A percentile compares a stretch with the other conserved stretches of the same genome.
Conservation (phyloP, 2,797 vertebrate genomes). For the Peromyscus attwateri region DNA sequence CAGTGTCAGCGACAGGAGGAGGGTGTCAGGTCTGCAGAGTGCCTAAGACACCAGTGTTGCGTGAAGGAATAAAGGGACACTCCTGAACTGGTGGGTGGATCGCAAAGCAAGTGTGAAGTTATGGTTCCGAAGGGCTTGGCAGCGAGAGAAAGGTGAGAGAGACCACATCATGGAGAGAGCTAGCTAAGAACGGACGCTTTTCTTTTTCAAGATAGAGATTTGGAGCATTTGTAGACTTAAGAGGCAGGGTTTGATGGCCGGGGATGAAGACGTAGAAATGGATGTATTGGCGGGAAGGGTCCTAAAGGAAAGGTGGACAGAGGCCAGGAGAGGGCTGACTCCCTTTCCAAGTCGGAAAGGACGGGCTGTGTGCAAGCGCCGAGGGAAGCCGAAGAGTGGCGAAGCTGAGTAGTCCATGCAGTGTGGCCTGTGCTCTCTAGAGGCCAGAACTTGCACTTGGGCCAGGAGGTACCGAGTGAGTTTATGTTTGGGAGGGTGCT, state of each 20-base stretch:
- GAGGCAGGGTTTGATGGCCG: constrained; percentile 1
- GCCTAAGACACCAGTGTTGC: neutral
- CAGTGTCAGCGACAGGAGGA: neutral
- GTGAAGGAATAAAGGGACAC: neutral
- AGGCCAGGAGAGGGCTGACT: neutral
- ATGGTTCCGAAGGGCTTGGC: constrained; percentile 23
- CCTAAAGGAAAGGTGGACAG: neutral
- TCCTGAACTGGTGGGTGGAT: neutral
- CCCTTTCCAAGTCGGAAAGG: neutral
- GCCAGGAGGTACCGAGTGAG: neutral
- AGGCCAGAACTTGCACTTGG: neutral
- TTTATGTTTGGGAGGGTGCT: neutral
- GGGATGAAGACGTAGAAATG: constrained; percentile 3
- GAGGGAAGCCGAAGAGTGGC: neutral
- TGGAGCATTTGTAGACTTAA: neutral
- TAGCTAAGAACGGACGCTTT: neutral
- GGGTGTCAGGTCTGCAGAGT: neutral
- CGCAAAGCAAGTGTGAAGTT: neutral
- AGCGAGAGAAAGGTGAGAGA: neutral
- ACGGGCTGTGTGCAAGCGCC: neutral
- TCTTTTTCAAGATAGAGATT: neutral
- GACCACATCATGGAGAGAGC: neutral
- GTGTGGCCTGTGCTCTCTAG: neutral
- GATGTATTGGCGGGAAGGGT: neutral
- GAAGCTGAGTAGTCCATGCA: neutral